Evolutionary conservation across 2,797 vertebrate species (phyloP).

Genomic region (Meda fulgida): DNA sequence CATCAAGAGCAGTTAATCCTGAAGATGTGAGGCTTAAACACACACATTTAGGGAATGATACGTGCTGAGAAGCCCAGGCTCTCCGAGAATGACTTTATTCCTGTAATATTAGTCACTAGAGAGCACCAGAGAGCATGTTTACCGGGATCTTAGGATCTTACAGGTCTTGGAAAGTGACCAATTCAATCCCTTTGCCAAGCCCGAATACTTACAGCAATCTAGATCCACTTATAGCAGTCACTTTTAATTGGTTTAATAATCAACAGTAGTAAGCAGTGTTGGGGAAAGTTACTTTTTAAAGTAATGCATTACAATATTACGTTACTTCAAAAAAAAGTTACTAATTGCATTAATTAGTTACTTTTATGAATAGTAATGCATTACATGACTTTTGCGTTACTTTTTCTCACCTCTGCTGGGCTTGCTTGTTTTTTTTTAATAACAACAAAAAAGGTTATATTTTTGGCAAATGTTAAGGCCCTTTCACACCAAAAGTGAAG

Average conservation of each 20-base stretch:
- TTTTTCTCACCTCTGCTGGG: no score
- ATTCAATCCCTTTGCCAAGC: not conserved
- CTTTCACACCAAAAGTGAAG: no score
- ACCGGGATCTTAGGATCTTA: not conserved
- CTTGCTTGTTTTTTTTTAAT: no score
- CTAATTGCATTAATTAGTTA: no score
- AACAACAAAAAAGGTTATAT: no score
- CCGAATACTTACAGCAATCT: not conserved
- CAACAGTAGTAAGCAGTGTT: not conserved
- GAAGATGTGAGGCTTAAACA: not conserved
- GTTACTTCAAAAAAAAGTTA: no score
- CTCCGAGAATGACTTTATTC: not conserved
- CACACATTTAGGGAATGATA: not conserved
- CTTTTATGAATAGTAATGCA: no score
- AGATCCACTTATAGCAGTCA: not conserved
- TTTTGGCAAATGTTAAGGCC: no score
- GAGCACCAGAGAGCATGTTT: conserved; percentile 72
- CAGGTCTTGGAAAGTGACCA: not conserved
- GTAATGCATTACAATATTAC: no score
- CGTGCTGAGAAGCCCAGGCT: not conserved
- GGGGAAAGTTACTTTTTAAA: no score
- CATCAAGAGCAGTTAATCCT: not conserved
- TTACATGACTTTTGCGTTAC: no score
- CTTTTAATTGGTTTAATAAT: not conserved
- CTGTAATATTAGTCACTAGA: conserved; percentile 72